Conservation (phyloP, 2,797 vertebrate genomes). For the Oreonectes daqikongensis region DNA sequence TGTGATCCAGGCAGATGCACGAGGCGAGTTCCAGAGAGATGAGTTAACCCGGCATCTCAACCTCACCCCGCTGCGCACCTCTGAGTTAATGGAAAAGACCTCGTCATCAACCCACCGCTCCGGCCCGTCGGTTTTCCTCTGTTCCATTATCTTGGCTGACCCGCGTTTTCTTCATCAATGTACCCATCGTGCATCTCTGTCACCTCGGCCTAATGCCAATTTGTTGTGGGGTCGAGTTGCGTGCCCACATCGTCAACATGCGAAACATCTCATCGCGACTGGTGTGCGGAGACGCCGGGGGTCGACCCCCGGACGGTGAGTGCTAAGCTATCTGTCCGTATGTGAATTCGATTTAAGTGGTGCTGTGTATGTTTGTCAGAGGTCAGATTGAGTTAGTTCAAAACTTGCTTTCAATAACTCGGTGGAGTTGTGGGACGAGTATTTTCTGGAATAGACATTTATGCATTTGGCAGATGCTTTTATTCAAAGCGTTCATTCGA, state of each 20-base stretch:
- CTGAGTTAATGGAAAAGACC: conserved; percentile 81
- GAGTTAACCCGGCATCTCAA: conserved; percentile 59
- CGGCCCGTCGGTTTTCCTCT: conserved; percentile 63
- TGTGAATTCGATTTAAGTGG: neutral
- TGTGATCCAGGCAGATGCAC: conserved; percentile 45
- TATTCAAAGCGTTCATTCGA: too few species aligned
- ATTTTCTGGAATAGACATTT: too few species aligned
- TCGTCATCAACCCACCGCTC: conserved; percentile 66
- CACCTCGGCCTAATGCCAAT: conserved; percentile 41
- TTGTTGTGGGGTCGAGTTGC: conserved; percentile 35
- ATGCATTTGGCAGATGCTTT: too few species aligned
- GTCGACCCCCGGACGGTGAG: conserved; percentile 4
- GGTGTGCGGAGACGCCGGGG: conserved; percentile 2
- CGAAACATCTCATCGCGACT: conserved; percentile 30
- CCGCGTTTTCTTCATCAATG: conserved; percentile 69
- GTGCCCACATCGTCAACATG: conserved; percentile 19
- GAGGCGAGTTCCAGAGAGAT: conserved; percentile 57
- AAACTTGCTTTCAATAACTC: neutral
- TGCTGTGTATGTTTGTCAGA: neutral
- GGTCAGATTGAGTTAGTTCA: neutral
- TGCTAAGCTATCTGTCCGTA: conserved; percentile 3
- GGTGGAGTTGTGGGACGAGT: neutral
- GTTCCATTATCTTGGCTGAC: conserved; percentile 74
- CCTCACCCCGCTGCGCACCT: conserved; percentile 58
- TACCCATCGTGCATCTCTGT: conserved; percentile 62